Base-by-base conservation (phyloP, 2,888 invertebrate species). In the Julus scanicus region DNA sequence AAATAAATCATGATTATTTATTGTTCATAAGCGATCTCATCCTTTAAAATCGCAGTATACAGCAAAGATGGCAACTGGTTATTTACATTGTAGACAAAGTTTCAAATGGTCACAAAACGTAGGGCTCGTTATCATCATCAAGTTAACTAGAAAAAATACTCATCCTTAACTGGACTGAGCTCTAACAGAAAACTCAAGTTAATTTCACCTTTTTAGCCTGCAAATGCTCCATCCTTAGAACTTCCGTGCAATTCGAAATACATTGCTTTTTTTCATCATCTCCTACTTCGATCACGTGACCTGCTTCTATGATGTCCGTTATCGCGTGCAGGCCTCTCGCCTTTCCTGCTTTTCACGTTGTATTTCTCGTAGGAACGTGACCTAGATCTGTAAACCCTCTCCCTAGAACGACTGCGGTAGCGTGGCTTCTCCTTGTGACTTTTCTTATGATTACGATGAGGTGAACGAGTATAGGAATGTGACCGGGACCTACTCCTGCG, bases 271-370 rank as follows among this genome's bases (percentile, higher is more conserved):
- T 49, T 85, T 29, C 29, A 57, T 86, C 86, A 86, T 86, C 86
- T 86, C 9, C 89, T 44, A 85, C 87, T 88, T 44, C 89, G 29
- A 37, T 89, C 89, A 13, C 84, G 39, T 13, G 89, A 89, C 40
- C 89, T 48, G 86, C 89, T 89, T 20, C 89, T 89, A 86, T 88
- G 89, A 29, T 88, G 89, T 5, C 89, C 89, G 48, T 88, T 89
- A 57, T 89, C 89, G 20, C 71, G 88, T 49, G 17, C 85, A 13
- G 80, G 80, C 11, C 80, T 80, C 11, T 80, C 80, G 40, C 71
- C 49, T 84, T 48, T 85, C 63, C 49, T 87, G 20, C n/a, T 87
- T 88, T 63, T 89, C 87, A 44, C 83, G 53, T 13, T 84, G 86
- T 85, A 87, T 20, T 88, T 88, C 20, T 86, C 86, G 20, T 86